Base-by-base conservation (phyloP, 2,113 vertebrate species). In the Chionomys nivalis region DNA sequence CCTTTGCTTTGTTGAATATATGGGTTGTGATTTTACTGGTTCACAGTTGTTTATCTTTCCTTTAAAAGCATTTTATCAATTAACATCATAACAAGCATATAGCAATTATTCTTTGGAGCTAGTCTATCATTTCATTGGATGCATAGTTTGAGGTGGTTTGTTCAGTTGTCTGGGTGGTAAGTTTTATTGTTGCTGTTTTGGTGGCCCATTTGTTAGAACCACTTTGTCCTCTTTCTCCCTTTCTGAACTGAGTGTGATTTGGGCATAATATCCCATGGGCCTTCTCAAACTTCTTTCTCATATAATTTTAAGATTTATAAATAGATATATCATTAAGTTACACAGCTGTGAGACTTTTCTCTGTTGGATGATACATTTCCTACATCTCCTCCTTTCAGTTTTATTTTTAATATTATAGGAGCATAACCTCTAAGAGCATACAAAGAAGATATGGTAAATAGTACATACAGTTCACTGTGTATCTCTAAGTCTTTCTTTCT, bases 1-100 rank as follows among this genome's bases (percentile, higher is more conserved):
- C 44, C 79, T 87, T 78, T 91, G 6, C 24, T 87, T 96, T 82
- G 21, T 55, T 65, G 3, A 72, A 36, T 52, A 89, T 92, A 87
- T 65, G 31, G 39, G 19, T 3, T 68, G 1, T 76, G 66, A 11
- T 91, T 83, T 92, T 87, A 70, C 17, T 92, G 31, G 39, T 83
- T 86, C 47, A 6, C 70, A 96, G 47, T 89, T 85, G 7, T 16
- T 12, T 75, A 8, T 87, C 39, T 91, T 96, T 86, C 87, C 3
- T 58, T 94, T 89, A 5, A 78, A 66, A 73, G n/a, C 5, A 89
- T 52, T 68, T 39, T 82, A 5, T 81, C 75, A 63, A 61, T 58
- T 82, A 91, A 14, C 12, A 42, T 55, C 52, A 55, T 36, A 52
- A 36, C 9, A 68, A 91, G 21, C 44, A 61, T 78, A 94, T 24